Base-by-base conservation (phyloP, 2,888 invertebrate species). In the Leucophenga maculata region DNA sequence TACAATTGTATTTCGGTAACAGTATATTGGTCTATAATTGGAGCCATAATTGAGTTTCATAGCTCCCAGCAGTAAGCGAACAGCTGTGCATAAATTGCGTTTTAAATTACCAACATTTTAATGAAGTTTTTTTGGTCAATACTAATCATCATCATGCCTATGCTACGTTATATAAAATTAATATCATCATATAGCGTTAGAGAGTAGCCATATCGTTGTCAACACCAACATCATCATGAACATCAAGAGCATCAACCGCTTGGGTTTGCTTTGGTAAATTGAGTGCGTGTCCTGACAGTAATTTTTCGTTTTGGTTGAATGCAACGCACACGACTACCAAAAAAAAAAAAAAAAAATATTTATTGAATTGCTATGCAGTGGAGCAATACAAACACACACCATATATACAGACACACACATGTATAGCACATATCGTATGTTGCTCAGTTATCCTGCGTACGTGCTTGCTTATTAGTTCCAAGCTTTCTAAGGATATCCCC, bases 71-170 rank as follows among this genome's bases (percentile, higher is more conserved):
- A 31, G 68, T 16, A 60, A 39, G 8, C 9, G 20, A 46, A 18
- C 46, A 64, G 48, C 48, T 54, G 48, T 50, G 52, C 48, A 80
- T 82, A 67, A 82, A 82, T 82, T 78, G 75, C 64, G 77, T 77
- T 77, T 74, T 72, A 82, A 83, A 80, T 83, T 83, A 82, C 80
- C 70, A 75, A 75, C 77, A 83, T 74, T 72, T 69, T 69, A 72
- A 74, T 72, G 74, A 73, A 68, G 67, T 64, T 60, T 64, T 60
- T 46, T 46, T 55, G 69, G 65, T 48, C 66, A 67, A 44, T 69
- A 55, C 68, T 64, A 65, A 71, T 70, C 69, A 71, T 73, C 70
- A 55, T 74, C 67, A 70, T 72, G 71, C 73, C 68, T 72, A 70
- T 69, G 20, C 67, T 55, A n/a, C n/a, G 73, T 77, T 81, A 39